Base-by-base conservation (phyloP, 1,140 invertebrate genomes). In the Drosophila bifasciata region DNA sequence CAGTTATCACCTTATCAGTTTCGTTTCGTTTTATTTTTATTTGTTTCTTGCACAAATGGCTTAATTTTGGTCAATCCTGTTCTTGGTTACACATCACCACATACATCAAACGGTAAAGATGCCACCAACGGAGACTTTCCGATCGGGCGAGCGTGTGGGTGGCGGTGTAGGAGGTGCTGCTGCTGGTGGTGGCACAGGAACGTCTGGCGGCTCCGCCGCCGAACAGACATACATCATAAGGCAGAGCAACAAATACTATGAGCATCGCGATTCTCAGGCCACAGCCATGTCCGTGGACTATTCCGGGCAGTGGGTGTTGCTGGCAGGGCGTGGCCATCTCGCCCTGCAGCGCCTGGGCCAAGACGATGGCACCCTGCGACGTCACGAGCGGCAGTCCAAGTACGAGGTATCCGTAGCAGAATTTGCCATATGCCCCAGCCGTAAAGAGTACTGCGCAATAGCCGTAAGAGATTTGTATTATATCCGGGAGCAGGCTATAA, bases 371-470 rank as follows among this genome's bases (percentile, higher is more conserved):
- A 93, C 94, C 5, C 92, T 97, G 0, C 94, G 95, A 57, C 97
- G 97, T 77, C 95, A 97, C 86, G 94, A 95, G 9, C 92, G 97
- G 45, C 96, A 97, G 76, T 97, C 97, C 80, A 99, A 99, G 93
- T 98, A 97, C 92, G 97, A 98, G 91, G 96, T 98, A 8, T 96
- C 96, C 6, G 95, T 96, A 49, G 96, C 97, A 1, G 97, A 98
- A 93, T 99, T 97, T 96, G 98, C 97, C 92, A 97, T 96, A 9
- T 96, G 95, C 45, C 92, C 94, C 45, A 93, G 94, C 36, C 94
- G 97, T 69, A 95, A 95, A 83, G 94, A 97, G 90, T 92, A 96
- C 11, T 97, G 97, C 93, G 97, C 97, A 32, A 96, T 98, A 80
- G 97, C 97, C 57, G 97, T 98, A 93, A 95, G 94, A 93, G 15